Base-by-base conservation (phyloP, 2,888 invertebrate species). In the Chromoteleia sp. region DNA sequence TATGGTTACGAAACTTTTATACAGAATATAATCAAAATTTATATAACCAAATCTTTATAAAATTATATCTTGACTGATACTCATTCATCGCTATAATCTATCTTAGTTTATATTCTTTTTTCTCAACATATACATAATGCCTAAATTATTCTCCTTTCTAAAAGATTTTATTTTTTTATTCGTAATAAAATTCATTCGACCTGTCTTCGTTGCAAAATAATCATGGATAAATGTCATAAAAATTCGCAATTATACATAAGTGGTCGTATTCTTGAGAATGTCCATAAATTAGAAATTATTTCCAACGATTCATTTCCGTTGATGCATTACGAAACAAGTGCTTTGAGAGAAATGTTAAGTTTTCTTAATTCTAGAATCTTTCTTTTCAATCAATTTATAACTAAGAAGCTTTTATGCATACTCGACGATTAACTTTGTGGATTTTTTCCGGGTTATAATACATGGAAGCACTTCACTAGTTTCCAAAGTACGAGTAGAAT, bases 321-420 rank as follows among this genome's bases (percentile, higher is more conserved):
- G 15, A n/a, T 52, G 50, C 5, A 8, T 21, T 48, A n/a, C 45
- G 45, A 21, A 48, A 48, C 21, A 48, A 48, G n/a, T 21, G 45
- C n/a, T 21, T 21, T 43, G 43, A 43, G 17, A 8, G 10, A 43
- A 43, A 6, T 29, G 30, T 15, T 33, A 54, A 54, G 30, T 54
- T 56, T 56, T 36, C 36, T 56, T 10, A 17, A 36, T 15, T 19
- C 36, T 8, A 29, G 12, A 48, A 21, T 33, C 45, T 48, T n/a
- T 48, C 8, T 43, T 39, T 43, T 63, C 61, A 48, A 63, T 63
- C 45, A 45, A 19, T 14, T 65, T 36, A 50, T 58, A 75, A 67
- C 65, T 67, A 65, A 8, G 52, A 56, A 65, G 65, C 65, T 58
- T 45, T 61, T 48, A 58, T 48, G 56, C 61, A 43, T 29, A 52